Base-by-base conservation (phyloP, 2,888 invertebrate genomes). In the Melinaea menophilus region DNA sequence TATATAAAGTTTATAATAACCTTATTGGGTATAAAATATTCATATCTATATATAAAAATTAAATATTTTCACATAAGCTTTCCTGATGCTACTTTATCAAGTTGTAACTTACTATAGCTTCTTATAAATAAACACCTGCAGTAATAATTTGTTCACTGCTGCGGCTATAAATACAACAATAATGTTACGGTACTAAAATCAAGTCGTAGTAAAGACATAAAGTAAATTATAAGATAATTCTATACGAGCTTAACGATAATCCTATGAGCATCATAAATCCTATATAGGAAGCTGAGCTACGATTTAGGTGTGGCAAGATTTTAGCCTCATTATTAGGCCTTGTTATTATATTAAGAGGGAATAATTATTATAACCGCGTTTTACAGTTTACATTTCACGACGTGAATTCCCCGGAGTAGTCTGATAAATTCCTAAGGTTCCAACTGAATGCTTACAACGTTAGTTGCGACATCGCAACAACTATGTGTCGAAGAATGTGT, bases 401-500 rank as follows among this genome's bases (percentile, higher is more conserved):
- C 79, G 77, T 76, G 76, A 78, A 87, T 88, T 84, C 86, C 85
- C 80, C 72, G 67, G 76, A 82, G 79, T 77, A 77, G 79, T 78
- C 78, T 80, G 79, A 79, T 76, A 77, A 88, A 89, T 90, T 88
- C 88, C 84, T 76, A 61, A 72, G 73, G 77, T 76, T 79, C 78
- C 79, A 64, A 76, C 80, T 80, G 84, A 84, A 81, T 81, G 81
- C 84, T 82, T 72, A 75, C 73, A 74, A 80, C 79, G 81, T 82
- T 83, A 84, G 85, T 85, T 81, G 85, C 80, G 84, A 86, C 87
- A 82, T 84, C 84, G 77, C 71, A 77, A 76, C 81, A 90, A 90
- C 88, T 88, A 89, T 89, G 88, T 88, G 89, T 85, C 85, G 84
- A 88, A 89, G 88, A 88, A 90, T 90, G 88, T 86, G 86, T 89